Conservation (phyloP, 2,113 vertebrate species). For the Ornithorhynchus anatinus region DNA sequence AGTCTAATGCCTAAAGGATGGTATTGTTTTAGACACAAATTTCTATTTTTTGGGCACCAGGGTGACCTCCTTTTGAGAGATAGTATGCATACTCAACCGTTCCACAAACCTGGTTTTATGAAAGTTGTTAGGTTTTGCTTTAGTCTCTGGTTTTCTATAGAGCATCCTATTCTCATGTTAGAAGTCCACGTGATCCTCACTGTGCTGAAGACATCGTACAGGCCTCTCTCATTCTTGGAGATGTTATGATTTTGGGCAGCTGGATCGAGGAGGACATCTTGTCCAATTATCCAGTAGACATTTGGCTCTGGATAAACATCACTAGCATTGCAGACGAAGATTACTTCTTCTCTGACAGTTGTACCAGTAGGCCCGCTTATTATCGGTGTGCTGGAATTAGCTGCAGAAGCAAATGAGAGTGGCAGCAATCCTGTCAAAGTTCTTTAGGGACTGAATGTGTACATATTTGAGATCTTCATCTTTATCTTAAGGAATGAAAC, state of each 20-base stretch:
- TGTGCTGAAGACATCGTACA: slow-evolving; percentile 54
- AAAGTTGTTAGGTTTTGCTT: slow-evolving; percentile 57
- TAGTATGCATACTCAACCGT: accelerated
- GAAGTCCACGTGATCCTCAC: slow-evolving; percentile 40
- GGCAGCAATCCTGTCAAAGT: background rate
- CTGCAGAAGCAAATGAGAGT: slow-evolving; percentile 31
- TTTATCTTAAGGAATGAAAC: too few species aligned
- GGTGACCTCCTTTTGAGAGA: too few species aligned
- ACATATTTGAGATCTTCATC: too few species aligned
- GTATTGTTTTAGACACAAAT: too few species aligned
- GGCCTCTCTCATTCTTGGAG: background rate
- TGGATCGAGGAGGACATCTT: slow-evolving; percentile 25
- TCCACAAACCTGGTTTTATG: background rate
- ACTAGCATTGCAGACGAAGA: slow-evolving; percentile 61
- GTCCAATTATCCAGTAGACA: slow-evolving; percentile 69
- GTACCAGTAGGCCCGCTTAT: slow-evolving; percentile 12
- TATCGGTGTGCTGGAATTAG: slow-evolving; percentile 64
- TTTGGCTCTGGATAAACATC: slow-evolving; percentile 65
- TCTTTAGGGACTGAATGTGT: too few species aligned
- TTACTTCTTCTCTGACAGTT: slow-evolving; percentile 35
- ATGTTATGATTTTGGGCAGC: background rate
- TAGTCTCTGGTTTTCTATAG: slow-evolving; percentile 66
- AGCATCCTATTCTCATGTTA: slow-evolving; percentile 59
- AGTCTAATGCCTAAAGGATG: too few species aligned
- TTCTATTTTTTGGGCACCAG: too few species aligned